Evolutionary conservation across 2,797 vertebrate species (phyloP).

Genomic region (Phrynocephalus forsythii): DNA sequence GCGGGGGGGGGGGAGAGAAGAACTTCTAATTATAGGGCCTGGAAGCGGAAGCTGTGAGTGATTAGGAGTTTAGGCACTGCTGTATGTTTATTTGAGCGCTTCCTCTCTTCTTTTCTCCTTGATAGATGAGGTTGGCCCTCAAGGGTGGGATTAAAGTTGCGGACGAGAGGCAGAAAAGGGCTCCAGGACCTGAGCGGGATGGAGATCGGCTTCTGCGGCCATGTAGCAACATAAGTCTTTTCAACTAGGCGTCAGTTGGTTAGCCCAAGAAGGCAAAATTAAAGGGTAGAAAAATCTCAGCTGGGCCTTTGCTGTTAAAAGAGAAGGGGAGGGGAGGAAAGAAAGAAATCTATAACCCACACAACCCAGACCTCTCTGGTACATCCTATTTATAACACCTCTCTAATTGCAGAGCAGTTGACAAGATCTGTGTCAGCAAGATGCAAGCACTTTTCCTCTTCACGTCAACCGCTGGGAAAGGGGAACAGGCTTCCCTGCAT

Average conservation of each 20-base stretch:
- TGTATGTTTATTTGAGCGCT: constrained; percentile 99
- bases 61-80: constrained; percentile 97
- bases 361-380: constrained; percentile 81
- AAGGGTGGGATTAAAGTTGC: constrained; percentile 82
- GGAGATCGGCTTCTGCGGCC: constrained; percentile 87
- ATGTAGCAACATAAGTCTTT: constrained; percentile 90
- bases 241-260: constrained; percentile 93
- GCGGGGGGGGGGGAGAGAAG: constrained; percentile 92
- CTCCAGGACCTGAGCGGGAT: constrained; percentile 81
- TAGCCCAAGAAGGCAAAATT: constrained; percentile 89
- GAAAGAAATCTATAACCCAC: constrained; percentile 78
- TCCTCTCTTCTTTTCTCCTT: constrained; percentile 83
- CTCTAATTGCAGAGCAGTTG: constrained; percentile 79
- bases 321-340: not conserved
- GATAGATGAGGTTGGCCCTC: constrained; percentile 86
- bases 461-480: constrained; percentile 2
- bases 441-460: not conserved
- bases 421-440: constrained; percentile 61
- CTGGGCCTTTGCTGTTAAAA: constrained; percentile 75
- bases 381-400: constrained; percentile 97
- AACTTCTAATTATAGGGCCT: constrained; percentile 99
- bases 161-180: constrained; percentile 82
- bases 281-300: constrained; percentile 86
- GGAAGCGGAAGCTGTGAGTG: constrained; percentile 96
- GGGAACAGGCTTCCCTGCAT: not conserved